These are phyloP conservation scores for Phytoseiulus persimilis DNA, from an alignment of 2,888 invertebrate genomes.

Conservation along the genomic window DNA sequence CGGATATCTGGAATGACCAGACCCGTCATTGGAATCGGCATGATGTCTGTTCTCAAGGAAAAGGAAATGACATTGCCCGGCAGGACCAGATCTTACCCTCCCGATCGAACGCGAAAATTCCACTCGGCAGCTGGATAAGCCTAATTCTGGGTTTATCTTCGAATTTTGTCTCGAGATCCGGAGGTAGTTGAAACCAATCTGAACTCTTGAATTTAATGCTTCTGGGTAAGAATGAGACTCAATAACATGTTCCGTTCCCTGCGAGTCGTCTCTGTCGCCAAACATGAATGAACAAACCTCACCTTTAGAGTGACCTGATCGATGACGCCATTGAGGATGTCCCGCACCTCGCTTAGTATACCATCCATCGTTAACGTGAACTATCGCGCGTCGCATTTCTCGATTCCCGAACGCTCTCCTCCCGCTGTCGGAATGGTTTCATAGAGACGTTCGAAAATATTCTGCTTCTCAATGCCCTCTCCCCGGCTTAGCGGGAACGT, in stretches of 20 bases:
- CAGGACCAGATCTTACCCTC: not conserved
- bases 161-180: not conserved
- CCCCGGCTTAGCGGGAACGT: not conserved
- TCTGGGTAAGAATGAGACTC: too few relatives aligned
- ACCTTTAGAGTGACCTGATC: too few relatives aligned
- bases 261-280: too few relatives aligned
- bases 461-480: not conserved
- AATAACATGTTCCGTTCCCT: too few relatives aligned
- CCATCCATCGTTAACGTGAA: not conserved
- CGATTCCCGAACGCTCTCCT: not conserved
- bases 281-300: too few relatives aligned
- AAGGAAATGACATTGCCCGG: not conserved
- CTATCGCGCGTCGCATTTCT: not conserved
- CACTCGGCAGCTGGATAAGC: not conserved
- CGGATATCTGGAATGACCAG: not conserved
- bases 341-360: not conserved
- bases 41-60: not conserved
- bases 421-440: not conserved
- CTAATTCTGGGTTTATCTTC: not conserved
- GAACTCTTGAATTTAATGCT: too few relatives aligned
- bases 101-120: not conserved
- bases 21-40: not conserved
- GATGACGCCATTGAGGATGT: not conserved
- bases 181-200: too few relatives aligned
- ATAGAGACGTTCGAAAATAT: not conserved